Base-by-base conservation (phyloP, 2,113 vertebrate species). In the Pongo abelii region DNA sequence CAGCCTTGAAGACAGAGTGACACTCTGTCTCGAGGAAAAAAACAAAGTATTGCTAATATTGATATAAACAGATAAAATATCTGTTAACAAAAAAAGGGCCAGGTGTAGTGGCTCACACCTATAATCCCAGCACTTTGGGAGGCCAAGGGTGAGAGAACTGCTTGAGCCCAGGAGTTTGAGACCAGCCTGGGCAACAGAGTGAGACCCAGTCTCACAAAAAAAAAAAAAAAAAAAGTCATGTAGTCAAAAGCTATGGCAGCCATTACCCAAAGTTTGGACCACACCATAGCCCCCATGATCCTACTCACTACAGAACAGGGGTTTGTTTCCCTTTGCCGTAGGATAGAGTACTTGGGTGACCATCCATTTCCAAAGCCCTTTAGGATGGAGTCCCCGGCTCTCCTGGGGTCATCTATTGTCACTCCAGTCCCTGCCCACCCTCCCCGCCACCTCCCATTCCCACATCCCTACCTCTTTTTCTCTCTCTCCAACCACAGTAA, bases 261-360 rank as follows among this genome's bases (percentile, higher is more conserved):
- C 64, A 61, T 30, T 38, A 27, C 55, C 12, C 32, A 23, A 11
- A 11, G 22, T 52, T 40, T 70, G 5, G 3, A 40, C n/a, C 52
- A 14, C 0, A 0, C 52, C 61, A 57, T 11, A 35, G 20, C 4
- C n/a, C 43, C 13, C 38, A 3, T 6, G 23, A 20, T 35, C 32
- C 48, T 91, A 12, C 57, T 69, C 38, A 32, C 11, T n/a, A 23
- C 4, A n/a, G 8, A 7, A 43, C 6, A 23, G 61, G 14, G 8
- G 59, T 69, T 30, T 50, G 59, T 69, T 30, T 50, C 89, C 22
- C 30, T 6, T 27, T 3, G 38, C 11, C 22, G 9, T 59, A 10
- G 22, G 43, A n/a, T 43, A 17, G 32, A 35, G 25, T 8, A 17
- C 25, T 16, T 14, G 6, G 3, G 0, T 25, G 27, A 52, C 35